A percentile compares a stretch with the other conserved stretches of the same genome.
Evolutionary conservation across 2,888 invertebrate genomes (phyloP).

Genomic region (Brachyopa scutellaris): DNA sequence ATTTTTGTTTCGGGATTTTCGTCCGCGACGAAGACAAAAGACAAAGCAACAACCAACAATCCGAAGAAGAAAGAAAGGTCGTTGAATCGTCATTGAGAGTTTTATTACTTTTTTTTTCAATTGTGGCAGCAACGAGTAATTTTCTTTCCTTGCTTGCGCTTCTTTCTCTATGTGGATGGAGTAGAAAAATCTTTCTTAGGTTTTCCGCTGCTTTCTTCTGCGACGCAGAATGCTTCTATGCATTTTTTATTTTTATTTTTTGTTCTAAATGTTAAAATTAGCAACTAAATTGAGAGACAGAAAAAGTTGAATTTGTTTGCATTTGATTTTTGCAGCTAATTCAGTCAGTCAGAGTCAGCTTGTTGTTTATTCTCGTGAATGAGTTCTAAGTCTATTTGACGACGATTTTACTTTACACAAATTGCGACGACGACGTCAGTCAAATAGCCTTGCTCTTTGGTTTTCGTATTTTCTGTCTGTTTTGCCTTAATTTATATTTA

Average conservation of each 20-base stretch:
- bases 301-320: neutral
- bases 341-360: no score
- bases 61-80: slow-evolving; percentile 40
- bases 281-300: slow-evolving; percentile 6
- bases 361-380: slow-evolving; percentile 28
- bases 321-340: slow-evolving; percentile 23
- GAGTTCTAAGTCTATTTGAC: slow-evolving; percentile 25
- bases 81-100: slow-evolving; percentile 33
- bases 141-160: neutral
- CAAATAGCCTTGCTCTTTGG: slow-evolving; percentile 53
- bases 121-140: no score
- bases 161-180: neutral
- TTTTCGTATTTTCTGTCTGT: neutral
- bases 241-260: neutral
- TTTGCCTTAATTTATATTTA: slow-evolving; percentile 17
- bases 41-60: slow-evolving; percentile 3
- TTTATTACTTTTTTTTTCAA: slow-evolving; percentile 2
- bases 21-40: slow-evolving; percentile 10
- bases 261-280: slow-evolving; percentile 20
- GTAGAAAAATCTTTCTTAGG: neutral
- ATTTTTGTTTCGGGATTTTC: slow-evolving; percentile 5
- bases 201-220: no score
- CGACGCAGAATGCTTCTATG: no score
- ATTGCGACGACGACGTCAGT: slow-evolving; percentile 12
- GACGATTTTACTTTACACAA: neutral